Conservation (phyloP, 2,113 vertebrate genomes). For the Upupa epops region DNA sequence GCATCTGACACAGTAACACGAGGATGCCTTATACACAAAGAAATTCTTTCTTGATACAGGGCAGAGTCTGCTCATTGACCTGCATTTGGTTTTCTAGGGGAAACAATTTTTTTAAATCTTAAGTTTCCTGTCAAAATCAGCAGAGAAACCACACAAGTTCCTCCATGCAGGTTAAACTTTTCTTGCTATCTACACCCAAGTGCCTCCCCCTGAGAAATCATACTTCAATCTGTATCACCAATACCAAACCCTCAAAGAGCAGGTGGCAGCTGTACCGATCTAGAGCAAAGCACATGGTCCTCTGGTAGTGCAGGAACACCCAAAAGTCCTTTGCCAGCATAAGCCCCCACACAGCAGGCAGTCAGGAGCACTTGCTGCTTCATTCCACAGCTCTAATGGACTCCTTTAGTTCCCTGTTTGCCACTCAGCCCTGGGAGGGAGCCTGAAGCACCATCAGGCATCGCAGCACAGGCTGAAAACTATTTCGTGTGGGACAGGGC, state of each 20-base stretch:
- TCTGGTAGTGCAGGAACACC: background rate
- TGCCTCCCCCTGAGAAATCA: background rate
- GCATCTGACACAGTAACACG: background rate
- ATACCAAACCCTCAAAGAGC: background rate
- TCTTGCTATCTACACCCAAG: background rate
- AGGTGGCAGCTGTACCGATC: background rate
- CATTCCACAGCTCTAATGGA: slow-evolving; percentile 10
- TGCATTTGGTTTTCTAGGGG: background rate
- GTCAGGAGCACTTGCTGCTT: slow-evolving; percentile 30
- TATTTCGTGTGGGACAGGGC: slow-evolving; percentile 3
- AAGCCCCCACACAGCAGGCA: background rate
- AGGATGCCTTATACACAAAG: background rate
- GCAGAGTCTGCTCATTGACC: background rate
- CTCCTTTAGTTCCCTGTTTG: background rate
- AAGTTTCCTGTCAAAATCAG: background rate
- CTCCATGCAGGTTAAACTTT: slow-evolving; percentile 37
- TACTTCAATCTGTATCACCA: background rate
- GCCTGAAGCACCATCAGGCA: background rate
- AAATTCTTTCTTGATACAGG: background rate
- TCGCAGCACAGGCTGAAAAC: slow-evolving; percentile 6
- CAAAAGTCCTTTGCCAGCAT: background rate
- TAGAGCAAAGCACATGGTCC: background rate
- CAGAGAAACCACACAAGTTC: background rate
- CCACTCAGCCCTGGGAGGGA: slow-evolving; percentile 3
- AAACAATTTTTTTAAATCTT: background rate